Conservation (phyloP, 2,797 vertebrate species). For the Nyctibius grandis region DNA sequence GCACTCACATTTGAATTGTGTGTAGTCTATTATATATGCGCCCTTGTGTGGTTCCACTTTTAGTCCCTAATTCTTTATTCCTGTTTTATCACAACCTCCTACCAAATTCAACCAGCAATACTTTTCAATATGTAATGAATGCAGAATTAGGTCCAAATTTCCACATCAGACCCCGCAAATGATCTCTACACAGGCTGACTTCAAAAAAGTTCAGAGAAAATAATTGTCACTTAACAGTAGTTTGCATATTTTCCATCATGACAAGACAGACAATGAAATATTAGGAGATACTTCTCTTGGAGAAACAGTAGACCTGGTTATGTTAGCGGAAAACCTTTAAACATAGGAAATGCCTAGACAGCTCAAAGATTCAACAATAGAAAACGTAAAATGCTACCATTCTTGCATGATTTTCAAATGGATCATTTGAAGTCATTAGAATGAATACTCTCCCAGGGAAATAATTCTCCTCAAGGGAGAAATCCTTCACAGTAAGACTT, state of each 20-base stretch:
- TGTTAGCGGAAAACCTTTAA: background rate
- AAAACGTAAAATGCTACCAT: background rate
- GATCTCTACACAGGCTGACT: background rate
- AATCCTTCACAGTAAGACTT: background rate
- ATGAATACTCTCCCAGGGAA: background rate
- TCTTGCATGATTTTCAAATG: background rate
- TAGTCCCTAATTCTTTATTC: background rate
- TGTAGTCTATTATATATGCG: rapidly evolving
- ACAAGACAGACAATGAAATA: background rate
- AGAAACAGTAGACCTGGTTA: background rate
- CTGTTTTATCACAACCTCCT: background rate
- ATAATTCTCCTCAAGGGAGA: background rate
- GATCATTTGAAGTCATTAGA: background rate
- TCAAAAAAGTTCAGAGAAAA: background rate
- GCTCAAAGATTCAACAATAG: background rate
- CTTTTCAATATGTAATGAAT: background rate
- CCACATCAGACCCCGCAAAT: background rate
- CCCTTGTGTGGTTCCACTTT: background rate
- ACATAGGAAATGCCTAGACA: background rate
- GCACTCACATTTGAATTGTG: background rate
- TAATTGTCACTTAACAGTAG: background rate
- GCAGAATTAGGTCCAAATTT: background rate
- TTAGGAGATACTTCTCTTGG: background rate
- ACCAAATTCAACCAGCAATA: background rate
- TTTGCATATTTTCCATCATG: background rate